Percentiles rank a stretch among this genome's conserved stretches.
Conservation (phyloP, 2,888 invertebrate species). For the Molorchus minor region DNA sequence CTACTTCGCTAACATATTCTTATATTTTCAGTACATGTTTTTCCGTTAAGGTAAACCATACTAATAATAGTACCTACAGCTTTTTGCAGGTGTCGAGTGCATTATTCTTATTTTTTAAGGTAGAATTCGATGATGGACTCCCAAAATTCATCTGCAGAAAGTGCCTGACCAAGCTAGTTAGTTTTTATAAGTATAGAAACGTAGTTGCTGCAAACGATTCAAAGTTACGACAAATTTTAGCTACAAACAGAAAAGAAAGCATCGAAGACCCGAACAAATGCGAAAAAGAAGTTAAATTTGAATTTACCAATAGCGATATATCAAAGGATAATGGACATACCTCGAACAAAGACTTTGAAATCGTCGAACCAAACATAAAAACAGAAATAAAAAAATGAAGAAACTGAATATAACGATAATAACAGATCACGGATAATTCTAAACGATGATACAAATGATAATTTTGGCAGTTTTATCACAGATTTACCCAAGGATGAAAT, state of each 20-base stretch:
- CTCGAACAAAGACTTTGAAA: not conserved
- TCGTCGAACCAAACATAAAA: not conserved
- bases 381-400: not conserved
- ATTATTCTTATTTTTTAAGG: too few relatives aligned
- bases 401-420: not conserved
- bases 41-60: constrained; percentile 44
- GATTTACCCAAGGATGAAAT: not conserved
- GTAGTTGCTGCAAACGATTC: constrained; percentile 41
- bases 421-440: not conserved
- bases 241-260: not conserved
- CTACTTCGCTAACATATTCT: constrained; percentile 39
- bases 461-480: not conserved
- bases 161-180: constrained; percentile 42
- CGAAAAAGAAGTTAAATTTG: not conserved
- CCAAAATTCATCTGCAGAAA: constrained; percentile 47
- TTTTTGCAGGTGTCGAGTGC: too few relatives aligned
- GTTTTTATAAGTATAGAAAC: constrained; percentile 47
- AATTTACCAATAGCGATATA: not conserved
- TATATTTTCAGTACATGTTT: constrained; percentile 45
- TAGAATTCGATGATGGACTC: constrained; percentile 42
- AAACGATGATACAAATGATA: not conserved
- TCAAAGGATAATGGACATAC: not conserved
- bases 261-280: not conserved
- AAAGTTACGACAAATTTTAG: constrained; percentile 35
- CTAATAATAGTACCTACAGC: too few relatives aligned